A percentile compares a stretch with the other conserved stretches of the same genome.
Evolutionary conservation across 2,888 invertebrate genomes (phyloP).

Genomic region (Schrankia costaestrigalis): DNA sequence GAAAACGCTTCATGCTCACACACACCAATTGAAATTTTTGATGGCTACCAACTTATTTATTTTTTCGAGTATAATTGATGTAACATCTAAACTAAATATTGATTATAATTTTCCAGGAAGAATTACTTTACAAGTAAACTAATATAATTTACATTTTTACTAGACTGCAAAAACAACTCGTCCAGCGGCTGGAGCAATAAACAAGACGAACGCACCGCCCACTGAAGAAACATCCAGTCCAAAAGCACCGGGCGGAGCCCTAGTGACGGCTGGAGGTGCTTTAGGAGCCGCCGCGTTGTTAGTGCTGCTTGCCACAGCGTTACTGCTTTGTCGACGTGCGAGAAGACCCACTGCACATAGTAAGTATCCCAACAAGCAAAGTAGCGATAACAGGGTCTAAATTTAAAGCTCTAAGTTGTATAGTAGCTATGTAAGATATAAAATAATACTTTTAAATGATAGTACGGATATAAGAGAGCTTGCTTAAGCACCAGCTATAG

Average conservation of each 20-base stretch:
- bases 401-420: too few species aligned
- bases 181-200: constrained; percentile 5
- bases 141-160: background rate
- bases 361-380: too few species aligned
- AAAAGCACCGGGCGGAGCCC: constrained; percentile 42
- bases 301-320: constrained; percentile 50
- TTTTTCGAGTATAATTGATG: too few species aligned
- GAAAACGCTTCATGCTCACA: too few species aligned
- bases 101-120: background rate
- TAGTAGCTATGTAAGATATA: too few species aligned
- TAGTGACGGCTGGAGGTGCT: constrained; percentile 68
- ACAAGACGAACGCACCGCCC: constrained; percentile 27
- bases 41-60: too few species aligned
- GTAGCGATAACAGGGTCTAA: too few species aligned
- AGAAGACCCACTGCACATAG: constrained; percentile 55
- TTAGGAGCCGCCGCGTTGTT: constrained; percentile 61
- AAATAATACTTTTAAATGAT: too few species aligned
- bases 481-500: too few species aligned
- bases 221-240: constrained; percentile 36
- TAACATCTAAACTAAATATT: background rate
- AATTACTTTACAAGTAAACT: too few species aligned
- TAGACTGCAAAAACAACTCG: constrained; percentile 46
- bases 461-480: too few species aligned
- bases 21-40: too few species aligned
- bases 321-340: constrained; percentile 62